Percentiles rank a stretch among this genome's conserved stretches.
Evolutionary conservation across 2,113 vertebrate species (phyloP).

Genomic region (Anoplopoma fimbria): DNA sequence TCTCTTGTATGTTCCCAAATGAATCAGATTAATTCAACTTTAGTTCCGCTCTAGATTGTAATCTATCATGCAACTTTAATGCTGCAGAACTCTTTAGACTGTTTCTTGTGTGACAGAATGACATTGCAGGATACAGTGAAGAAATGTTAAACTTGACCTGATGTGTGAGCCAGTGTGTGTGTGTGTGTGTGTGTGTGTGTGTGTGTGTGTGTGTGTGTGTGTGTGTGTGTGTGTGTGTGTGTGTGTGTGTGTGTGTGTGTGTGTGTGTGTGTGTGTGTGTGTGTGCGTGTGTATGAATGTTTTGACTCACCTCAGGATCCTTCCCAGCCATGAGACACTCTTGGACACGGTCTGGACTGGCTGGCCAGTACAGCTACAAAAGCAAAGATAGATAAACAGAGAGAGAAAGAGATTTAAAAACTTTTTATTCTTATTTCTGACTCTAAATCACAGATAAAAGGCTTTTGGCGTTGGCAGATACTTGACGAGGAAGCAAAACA

Average conservation of each 20-base stretch:
- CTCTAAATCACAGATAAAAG: conserved; percentile 29
- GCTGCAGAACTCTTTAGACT: background rate
- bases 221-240: conserved; percentile 26
- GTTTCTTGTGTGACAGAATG: background rate
- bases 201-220: conserved; percentile 17
- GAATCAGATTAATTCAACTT: conserved; percentile 45
- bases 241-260: conserved; percentile 23
- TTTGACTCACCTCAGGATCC: conserved; percentile 80
- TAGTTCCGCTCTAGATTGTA: conserved; percentile 37
- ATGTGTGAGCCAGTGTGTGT: conserved; percentile 12
- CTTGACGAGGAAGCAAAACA: conserved; percentile 36
- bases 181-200: conserved; percentile 25
- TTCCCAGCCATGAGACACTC: conserved; percentile 88
- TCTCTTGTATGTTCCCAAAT: conserved; percentile 50
- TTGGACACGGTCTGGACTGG: conserved; percentile 83
- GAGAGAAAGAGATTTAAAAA: conserved; percentile 26
- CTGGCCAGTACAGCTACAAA: conserved; percentile 85
- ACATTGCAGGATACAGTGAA: background rate
- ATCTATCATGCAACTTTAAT: conserved; percentile 38
- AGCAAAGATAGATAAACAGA: conserved; percentile 8
- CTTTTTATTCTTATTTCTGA: conserved; percentile 11
- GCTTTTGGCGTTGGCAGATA: conserved; percentile 45
- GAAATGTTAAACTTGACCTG: conserved; percentile 12
- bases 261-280: conserved; percentile 24
- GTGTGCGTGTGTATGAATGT: conserved; percentile 23